Evolutionary conservation across 2,113 vertebrate genomes (phyloP).

Genomic region (Pardalotus punctatus): DNA sequence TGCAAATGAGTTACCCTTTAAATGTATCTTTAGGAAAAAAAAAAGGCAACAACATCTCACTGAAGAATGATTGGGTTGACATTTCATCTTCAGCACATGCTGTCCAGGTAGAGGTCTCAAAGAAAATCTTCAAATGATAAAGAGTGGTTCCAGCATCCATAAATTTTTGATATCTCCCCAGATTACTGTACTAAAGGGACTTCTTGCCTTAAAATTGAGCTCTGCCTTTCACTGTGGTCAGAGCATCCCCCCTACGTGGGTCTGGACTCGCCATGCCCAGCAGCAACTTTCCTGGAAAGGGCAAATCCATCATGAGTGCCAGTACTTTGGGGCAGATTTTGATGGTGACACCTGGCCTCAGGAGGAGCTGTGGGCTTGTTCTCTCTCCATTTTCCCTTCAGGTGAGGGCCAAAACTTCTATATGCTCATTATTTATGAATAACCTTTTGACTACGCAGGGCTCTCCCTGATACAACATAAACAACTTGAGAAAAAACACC

Average conservation of each 20-base stretch:
- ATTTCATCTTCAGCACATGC: neutral
- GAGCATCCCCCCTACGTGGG: neutral
- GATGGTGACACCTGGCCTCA: neutral
- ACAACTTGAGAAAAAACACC: neutral
- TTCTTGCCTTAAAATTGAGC: neutral
- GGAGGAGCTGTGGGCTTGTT: neutral
- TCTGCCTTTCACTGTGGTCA: neutral
- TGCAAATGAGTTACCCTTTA: constrained; percentile 44
- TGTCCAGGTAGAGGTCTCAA: neutral
- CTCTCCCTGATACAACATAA: neutral
- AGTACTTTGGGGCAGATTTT: neutral
- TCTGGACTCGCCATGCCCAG: rapidly evolving
- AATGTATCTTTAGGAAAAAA: neutral
- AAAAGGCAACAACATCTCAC: neutral
- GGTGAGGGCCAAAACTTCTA: neutral
- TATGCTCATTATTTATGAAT: neutral
- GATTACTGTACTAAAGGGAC: neutral
- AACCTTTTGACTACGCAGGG: neutral
- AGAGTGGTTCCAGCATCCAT: neutral
- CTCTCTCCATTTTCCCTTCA: neutral
- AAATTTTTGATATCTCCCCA: neutral
- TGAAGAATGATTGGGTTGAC: constrained; percentile 33
- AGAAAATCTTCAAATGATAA: neutral
- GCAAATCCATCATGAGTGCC: neutral
- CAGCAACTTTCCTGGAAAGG: neutral